Percentiles rank a stretch among this genome's conserved stretches.
Evolutionary conservation across 2,113 vertebrate species (phyloP).

Genomic region (Galemys pyrenaicus): DNA sequence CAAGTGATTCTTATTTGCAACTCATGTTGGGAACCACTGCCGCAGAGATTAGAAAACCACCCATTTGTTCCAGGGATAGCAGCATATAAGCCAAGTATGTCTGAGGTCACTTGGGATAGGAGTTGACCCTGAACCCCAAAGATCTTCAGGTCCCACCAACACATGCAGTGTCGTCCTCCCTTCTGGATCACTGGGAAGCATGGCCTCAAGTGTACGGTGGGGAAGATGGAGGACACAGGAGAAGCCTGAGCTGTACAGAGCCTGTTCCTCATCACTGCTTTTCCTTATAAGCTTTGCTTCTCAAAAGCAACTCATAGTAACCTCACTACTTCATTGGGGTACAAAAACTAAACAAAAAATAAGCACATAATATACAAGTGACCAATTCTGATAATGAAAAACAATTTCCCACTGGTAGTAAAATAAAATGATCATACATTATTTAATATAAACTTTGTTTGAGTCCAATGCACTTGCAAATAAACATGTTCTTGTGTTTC

Average conservation of each 20-base stretch:
- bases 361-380: neutral
- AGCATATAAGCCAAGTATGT: neutral
- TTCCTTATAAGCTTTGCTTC: neutral
- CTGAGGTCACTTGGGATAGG: neutral
- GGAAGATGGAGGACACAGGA: neutral
- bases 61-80: neutral
- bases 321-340: neutral
- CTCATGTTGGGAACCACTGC: neutral
- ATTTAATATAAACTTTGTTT: neutral
- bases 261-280: rapidly evolving
- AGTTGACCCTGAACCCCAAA: neutral
- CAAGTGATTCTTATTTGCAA: neutral
- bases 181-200: neutral
- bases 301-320: neutral
- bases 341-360: neutral
- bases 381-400: neutral
- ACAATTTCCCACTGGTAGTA: neutral
- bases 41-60: neutral
- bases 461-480: neutral
- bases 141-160: neutral
- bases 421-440: neutral
- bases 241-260: neutral
- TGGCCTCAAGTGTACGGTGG: rapidly evolving
- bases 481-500: neutral
- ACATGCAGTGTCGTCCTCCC: neutral